These are phyloP conservation scores for Lissonota sp. DNA, from an alignment of 2,888 invertebrate genomes.

Conservation along the genomic window DNA sequence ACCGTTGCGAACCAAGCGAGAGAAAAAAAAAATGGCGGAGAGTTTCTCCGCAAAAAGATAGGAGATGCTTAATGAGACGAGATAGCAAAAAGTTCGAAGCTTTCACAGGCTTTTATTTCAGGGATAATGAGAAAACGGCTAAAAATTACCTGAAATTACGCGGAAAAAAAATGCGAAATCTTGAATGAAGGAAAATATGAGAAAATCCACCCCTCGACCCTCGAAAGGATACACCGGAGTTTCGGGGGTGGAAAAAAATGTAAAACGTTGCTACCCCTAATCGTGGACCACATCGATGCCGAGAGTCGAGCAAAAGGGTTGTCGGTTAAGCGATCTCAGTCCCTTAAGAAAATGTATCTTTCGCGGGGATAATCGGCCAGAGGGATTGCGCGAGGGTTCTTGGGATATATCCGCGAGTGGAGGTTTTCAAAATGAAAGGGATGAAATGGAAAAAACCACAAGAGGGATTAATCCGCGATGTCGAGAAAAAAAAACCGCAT, in stretches of 20 bases:
- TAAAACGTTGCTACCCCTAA: no score
- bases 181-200: neutral
- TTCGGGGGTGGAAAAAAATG: neutral
- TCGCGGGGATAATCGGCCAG: constrained; percentile 1
- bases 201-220: no score
- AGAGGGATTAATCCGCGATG: constrained; percentile 30
- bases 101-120: neutral
- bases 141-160: neutral
- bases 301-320: constrained; percentile 23
- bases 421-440: constrained; percentile 38
- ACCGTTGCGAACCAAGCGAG: neutral
- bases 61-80: neutral
- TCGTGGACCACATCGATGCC: no score
- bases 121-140: neutral
- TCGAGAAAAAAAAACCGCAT: constrained; percentile 1
- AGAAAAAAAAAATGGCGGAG: constrained; percentile 18
- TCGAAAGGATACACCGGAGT: neutral
- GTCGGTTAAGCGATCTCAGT: constrained; percentile 65
- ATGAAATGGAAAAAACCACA: constrained; percentile 67
- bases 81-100: constrained; percentile 13
- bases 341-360: constrained; percentile 62
- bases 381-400: constrained; percentile 49
- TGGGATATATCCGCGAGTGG: constrained; percentile 44
- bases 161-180: neutral
- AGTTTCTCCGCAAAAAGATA: constrained; percentile 1